These are phyloP conservation scores for Moxostoma hubbsi DNA, from an alignment of 2,797 vertebrate species.

Conservation along the genomic window DNA sequence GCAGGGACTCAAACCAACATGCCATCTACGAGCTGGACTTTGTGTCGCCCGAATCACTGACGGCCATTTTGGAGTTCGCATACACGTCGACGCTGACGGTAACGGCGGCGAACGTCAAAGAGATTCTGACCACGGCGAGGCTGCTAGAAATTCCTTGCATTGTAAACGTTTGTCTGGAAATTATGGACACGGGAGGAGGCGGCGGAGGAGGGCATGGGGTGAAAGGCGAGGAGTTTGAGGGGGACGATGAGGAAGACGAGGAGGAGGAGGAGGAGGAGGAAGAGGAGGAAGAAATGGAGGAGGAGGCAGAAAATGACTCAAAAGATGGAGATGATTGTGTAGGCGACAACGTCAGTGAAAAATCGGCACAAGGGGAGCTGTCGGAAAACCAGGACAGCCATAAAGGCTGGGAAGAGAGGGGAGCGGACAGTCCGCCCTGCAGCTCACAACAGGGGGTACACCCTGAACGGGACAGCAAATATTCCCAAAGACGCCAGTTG, in stretches of 20 bases:
- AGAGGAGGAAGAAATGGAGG: slow-evolving; percentile 78
- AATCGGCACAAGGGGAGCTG: slow-evolving; percentile 72
- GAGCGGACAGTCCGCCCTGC: slow-evolving; percentile 80
- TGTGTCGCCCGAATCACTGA: slow-evolving; percentile 92
- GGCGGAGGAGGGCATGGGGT: slow-evolving; percentile 72
- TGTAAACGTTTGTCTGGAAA: slow-evolving; percentile 95
- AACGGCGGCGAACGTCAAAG: slow-evolving; percentile 91
- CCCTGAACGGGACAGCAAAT: slow-evolving; percentile 65
- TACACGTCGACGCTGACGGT: slow-evolving; percentile 98
- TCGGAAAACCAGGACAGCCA: slow-evolving; percentile 78
- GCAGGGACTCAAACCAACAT: slow-evolving; percentile 83
- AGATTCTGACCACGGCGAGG: slow-evolving; percentile 92
- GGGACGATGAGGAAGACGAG: slow-evolving; percentile 83
- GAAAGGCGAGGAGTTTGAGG: slow-evolving; percentile 79
- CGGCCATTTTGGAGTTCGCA: slow-evolving; percentile 96
- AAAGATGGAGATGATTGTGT: slow-evolving; percentile 67
- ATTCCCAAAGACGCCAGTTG: slow-evolving; percentile 73
- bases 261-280: slow-evolving; percentile 89
- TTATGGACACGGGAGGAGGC: slow-evolving; percentile 88
- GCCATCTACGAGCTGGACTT: slow-evolving; percentile 97
- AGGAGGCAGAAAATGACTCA: slow-evolving; percentile 74
- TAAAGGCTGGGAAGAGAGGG: slow-evolving; percentile 63
- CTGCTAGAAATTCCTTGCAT: slow-evolving; percentile 97
- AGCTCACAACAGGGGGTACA: slow-evolving; percentile 77
- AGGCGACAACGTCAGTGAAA: slow-evolving; percentile 83